Percentiles rank a stretch among this genome's conserved stretches.
These are phyloP conservation scores for Cyprinodon diabolis DNA, from an alignment of 2,797 vertebrate species.

Conservation along the genomic window DNA sequence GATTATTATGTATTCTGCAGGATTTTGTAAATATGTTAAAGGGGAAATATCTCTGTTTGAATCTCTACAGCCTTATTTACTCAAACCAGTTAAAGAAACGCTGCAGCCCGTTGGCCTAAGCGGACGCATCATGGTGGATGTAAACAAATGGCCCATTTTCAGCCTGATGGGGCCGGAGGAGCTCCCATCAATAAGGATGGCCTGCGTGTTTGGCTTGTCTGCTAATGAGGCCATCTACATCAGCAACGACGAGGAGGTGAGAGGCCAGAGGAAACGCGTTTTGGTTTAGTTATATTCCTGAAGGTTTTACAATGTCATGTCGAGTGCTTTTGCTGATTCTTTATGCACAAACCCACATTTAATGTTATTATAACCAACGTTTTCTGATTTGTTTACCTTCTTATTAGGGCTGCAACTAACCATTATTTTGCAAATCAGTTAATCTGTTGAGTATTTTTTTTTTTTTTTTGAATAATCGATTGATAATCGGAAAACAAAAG, in stretches of 20 bases:
- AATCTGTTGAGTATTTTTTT: too few species aligned
- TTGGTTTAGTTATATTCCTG: not conserved
- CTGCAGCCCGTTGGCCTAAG: not conserved
- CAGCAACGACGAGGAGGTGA: conserved; percentile 90
- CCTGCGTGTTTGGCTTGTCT: conserved; percentile 91
- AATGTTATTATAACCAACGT: not conserved
- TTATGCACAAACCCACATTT: not conserved
- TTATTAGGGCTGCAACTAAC: not conserved
- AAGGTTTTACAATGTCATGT: not conserved
- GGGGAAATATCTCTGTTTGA: not conserved
- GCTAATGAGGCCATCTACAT: conserved; percentile 94
- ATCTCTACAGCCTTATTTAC: not conserved
- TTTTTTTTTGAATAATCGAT: too few species aligned
- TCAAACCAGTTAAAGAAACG: not conserved
- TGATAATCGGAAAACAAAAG: too few species aligned
- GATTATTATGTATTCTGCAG: not conserved
- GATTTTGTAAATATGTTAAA: not conserved
- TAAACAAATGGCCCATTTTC: conserved; percentile 96
- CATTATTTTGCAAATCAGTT: too few species aligned
- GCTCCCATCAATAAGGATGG: conserved; percentile 85
- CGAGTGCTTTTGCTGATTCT: not conserved
- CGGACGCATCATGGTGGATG: conserved; percentile 87
- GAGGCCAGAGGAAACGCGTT: conserved; percentile 30
- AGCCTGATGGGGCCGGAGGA: conserved; percentile 90
- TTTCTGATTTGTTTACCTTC: not conserved